Evolutionary conservation across 1,140 invertebrate genomes (phyloP), one percentile per base, ranked within the genome.

Genomic region (Trypoxylus dichotomus): DNA sequence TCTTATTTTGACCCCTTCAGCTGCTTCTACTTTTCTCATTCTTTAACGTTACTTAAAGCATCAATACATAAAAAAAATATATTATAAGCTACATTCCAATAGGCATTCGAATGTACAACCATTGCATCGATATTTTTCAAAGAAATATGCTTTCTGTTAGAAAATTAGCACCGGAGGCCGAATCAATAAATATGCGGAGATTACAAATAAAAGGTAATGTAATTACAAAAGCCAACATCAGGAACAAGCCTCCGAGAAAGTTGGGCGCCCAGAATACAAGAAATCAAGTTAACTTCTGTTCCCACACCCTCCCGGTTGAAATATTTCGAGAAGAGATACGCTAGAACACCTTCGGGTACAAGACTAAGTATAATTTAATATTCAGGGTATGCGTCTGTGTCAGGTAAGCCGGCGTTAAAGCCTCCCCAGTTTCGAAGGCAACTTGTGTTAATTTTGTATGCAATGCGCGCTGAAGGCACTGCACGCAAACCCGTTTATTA

Each of bases 351-450:
- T 68, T 68, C 60, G 60, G 60, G 25, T 24, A 29, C 25, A 29
- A 68, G 60, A 68, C 60, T 68, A 68, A 68, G 60, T 24, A 68
- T 68, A 68, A 68, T 68, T 68, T 68, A 68, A 68, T 68, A 68
- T 68, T 68, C 60, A 68, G 60, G 60, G 60, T 68, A 29, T 68
- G 60, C 60, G 60, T 24, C 60, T 29, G 60, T 29, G 60, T 68
- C 60, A 68, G 60, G 60, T 68, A 68, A 68, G 60, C 27, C 60
- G 24, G 60, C 24, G 24, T 7, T 68, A 68, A 68, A 68, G 24
- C 60, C 60, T 24, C 19, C 27, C 21, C 60, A 24, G 60, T 29
- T 68, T 27, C 21, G 58, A 60, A 60, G 58, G 24, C 60, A 27
- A 68, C 60, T 68, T 68, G 60, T 24, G 60, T 68, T 68, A 68